These are phyloP conservation scores for Psilopsiagon aurifrons DNA, from an alignment of 2,113 vertebrate species.

Conservation along the genomic window DNA sequence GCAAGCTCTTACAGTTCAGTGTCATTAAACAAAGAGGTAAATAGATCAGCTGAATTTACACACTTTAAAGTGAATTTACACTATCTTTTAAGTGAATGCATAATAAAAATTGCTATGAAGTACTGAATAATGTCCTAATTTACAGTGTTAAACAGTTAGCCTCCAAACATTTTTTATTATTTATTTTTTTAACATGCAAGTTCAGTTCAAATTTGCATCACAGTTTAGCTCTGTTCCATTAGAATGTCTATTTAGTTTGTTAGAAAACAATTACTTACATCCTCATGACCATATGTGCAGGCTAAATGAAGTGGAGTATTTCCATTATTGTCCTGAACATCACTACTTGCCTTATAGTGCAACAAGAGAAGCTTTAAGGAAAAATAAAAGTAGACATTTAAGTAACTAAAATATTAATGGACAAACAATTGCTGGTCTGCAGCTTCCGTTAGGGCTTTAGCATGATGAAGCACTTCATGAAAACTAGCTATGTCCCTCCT, in stretches of 20 bases:
- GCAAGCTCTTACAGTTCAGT: not conserved
- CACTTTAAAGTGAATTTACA: not conserved
- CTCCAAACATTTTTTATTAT: not conserved
- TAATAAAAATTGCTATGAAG: not conserved
- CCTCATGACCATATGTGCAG: conserved; percentile 93
- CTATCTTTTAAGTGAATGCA: not conserved
- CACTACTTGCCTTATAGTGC: conserved; percentile 89
- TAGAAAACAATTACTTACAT: conserved; percentile 78
- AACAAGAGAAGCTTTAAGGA: conserved; percentile 86
- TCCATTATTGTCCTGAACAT: conserved; percentile 92
- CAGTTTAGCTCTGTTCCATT: not conserved
- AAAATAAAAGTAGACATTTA: conserved; percentile 2
- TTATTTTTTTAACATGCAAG: not conserved
- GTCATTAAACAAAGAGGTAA: not conserved
- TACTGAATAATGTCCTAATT: not conserved
- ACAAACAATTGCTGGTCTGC: not conserved
- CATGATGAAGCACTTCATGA: not conserved
- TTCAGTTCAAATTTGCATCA: not conserved
- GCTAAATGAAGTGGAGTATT: conserved; percentile 93
- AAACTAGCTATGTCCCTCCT: not conserved
- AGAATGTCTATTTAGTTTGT: not conserved
- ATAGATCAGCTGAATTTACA: not conserved
- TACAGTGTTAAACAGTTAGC: not conserved
- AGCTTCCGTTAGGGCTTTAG: not conserved
- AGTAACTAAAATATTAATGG: not conserved